Percentiles rank a stretch among this genome's conserved stretches.
These are phyloP conservation scores for Cydia fagiglandana DNA, from an alignment of 1,140 invertebrate species.

Conservation along the genomic window DNA sequence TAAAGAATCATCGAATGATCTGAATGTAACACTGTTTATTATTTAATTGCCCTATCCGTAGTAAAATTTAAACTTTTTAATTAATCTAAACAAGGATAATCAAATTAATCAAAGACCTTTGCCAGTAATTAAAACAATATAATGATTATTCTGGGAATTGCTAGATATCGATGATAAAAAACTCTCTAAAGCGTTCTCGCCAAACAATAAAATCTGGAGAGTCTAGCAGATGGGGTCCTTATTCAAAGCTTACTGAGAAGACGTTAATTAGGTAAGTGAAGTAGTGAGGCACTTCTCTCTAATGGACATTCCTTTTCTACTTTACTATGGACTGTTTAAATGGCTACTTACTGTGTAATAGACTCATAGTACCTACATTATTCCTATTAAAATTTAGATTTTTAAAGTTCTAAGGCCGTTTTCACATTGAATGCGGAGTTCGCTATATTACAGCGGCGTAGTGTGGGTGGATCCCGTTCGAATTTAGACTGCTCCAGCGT, in stretches of 20 bases:
- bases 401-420: too few species aligned
- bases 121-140: neutral
- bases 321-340: neutral
- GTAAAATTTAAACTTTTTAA: neutral
- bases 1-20: slow-evolving; percentile 77
- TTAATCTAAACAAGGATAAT: neutral
- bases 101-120: neutral
- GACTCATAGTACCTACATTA: neutral
- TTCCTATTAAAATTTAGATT: too few species aligned
- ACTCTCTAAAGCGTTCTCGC: neutral
- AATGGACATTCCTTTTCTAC: slow-evolving; percentile 2
- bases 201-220: slow-evolving; percentile 14
- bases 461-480: too few species aligned
- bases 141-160: neutral
- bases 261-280: slow-evolving; percentile 6
- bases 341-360: neutral
- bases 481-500: too few species aligned
- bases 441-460: too few species aligned
- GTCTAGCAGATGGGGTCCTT: neutral
- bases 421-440: too few species aligned
- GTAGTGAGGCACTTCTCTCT: slow-evolving; percentile 10
- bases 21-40: slow-evolving; percentile 70
- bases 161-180: neutral
- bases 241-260: slow-evolving; percentile 7
- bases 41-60: slow-evolving; percentile 40